These are phyloP conservation scores for Antigone vipio DNA, from an alignment of 2,113 vertebrate genomes.

Conservation along the genomic window DNA sequence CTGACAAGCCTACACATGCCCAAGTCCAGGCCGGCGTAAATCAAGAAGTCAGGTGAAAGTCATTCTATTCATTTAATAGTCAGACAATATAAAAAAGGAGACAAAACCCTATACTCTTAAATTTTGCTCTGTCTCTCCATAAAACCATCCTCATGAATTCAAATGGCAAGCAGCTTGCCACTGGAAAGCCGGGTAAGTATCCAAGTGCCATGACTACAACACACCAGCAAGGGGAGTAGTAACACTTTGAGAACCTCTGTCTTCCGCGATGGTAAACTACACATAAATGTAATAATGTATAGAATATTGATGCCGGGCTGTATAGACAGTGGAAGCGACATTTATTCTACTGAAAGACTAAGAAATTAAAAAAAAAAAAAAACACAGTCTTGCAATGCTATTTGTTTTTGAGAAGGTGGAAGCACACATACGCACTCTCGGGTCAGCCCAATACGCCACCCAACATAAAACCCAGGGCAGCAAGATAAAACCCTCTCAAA, in stretches of 20 bases:
- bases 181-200: background rate
- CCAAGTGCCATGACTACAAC: constrained; percentile 52
- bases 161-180: background rate
- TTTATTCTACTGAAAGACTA: constrained; percentile 13
- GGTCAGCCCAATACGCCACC: background rate
- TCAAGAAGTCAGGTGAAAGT: background rate
- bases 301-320: background rate
- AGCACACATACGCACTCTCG: background rate
- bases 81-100: background rate
- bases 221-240: constrained; percentile 78
- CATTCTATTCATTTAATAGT: background rate
- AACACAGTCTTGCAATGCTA: background rate
- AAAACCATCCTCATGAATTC: background rate
- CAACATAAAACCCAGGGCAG: background rate
- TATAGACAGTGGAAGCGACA: constrained; percentile 5
- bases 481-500: background rate
- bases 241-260: constrained; percentile 71
- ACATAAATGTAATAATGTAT: background rate
- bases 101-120: background rate
- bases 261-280: background rate
- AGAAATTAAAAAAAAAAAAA: background rate
- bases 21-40: accelerated
- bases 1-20: background rate
- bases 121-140: background rate
- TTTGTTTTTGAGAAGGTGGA: background rate